Percentiles rank a stretch among this genome's conserved stretches.
These are phyloP conservation scores for Onthophagus sagittarius DNA, from an alignment of 2,888 invertebrate species.

Conservation along the genomic window DNA sequence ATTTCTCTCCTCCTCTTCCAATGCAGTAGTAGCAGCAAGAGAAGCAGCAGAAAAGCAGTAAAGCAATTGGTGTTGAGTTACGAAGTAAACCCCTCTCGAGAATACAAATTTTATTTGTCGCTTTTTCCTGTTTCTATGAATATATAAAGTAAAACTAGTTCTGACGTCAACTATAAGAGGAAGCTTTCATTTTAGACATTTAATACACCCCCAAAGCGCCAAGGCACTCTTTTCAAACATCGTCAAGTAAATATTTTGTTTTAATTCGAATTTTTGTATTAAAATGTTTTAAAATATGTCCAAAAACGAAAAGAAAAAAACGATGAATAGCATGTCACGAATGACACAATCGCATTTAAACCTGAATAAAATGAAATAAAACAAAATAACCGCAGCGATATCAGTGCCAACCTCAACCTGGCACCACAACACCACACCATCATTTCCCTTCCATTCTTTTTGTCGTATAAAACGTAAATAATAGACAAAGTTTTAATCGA, in stretches of 20 bases:
- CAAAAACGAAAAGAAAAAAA: no score
- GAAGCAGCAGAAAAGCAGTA: no score
- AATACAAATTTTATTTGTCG: background rate
- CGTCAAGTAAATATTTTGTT: no score
- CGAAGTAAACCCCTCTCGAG: background rate
- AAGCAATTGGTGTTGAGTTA: background rate
- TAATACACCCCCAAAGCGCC: background rate
- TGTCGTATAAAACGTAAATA: background rate
- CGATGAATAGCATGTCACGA: background rate
- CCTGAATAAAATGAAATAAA: background rate
- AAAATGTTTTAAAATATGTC: no score
- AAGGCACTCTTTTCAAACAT: no score
- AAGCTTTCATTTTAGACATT: background rate
- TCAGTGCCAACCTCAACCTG: background rate
- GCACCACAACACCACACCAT: background rate
- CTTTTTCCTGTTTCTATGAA: background rate
- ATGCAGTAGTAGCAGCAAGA: no score
- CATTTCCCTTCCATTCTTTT: background rate
- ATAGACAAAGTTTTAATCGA: background rate
- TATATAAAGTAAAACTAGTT: background rate
- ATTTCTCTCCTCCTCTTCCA: background rate
- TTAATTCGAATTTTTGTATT: no score
- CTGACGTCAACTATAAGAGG: background rate
- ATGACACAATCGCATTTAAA: background rate
- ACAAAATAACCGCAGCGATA: background rate